A percentile compares a stretch with the other conserved stretches of the same genome.
Conservation (phyloP, 1,140 invertebrate species). For the Bombus consobrinus region DNA sequence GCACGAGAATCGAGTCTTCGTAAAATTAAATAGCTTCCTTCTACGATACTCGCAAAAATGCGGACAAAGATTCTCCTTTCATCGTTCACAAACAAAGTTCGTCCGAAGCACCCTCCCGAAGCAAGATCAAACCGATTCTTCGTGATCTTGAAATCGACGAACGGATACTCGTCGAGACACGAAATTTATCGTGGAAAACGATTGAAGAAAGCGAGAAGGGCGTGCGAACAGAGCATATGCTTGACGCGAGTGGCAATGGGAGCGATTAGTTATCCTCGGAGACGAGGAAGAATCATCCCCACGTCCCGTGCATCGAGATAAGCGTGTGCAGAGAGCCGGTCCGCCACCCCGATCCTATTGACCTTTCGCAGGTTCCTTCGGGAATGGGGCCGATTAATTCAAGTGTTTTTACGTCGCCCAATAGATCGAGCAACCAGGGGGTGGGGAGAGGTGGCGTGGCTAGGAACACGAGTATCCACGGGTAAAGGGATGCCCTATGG, state of each 20-base stretch:
- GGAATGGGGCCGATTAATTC: slow-evolving; percentile 70
- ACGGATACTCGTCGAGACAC: not conserved
- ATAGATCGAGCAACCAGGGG: slow-evolving; percentile 7
- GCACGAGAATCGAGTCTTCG: too few relatives aligned
- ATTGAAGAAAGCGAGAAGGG: not conserved
- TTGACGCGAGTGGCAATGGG: slow-evolving; percentile 28
- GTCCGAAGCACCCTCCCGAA: not conserved
- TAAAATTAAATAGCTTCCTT: too few relatives aligned
- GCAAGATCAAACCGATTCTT: not conserved
- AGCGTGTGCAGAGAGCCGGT: slow-evolving; percentile 38
- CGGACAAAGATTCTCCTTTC: too few relatives aligned
- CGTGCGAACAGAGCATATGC: slow-evolving; percentile 59
- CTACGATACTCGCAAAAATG: too few relatives aligned
- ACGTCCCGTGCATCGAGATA: slow-evolving; percentile 57
- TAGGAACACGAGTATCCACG: slow-evolving; percentile 54
- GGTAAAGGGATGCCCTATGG: slow-evolving; percentile 43
- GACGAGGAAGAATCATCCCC: slow-evolving; percentile 9
- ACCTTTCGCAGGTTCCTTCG: slow-evolving; percentile 72
- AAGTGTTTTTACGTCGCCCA: slow-evolving; percentile 70
- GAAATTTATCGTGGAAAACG: slow-evolving; percentile 32
- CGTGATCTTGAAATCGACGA: not conserved
- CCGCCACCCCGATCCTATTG: slow-evolving; percentile 65
- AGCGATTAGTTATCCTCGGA: slow-evolving; percentile 59
- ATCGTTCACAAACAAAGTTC: not conserved
- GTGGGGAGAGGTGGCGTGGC: not conserved